phyloP scores from a whole-genome alignment of 1,140 invertebrate species.

The Drosophila truncata region DNA sequence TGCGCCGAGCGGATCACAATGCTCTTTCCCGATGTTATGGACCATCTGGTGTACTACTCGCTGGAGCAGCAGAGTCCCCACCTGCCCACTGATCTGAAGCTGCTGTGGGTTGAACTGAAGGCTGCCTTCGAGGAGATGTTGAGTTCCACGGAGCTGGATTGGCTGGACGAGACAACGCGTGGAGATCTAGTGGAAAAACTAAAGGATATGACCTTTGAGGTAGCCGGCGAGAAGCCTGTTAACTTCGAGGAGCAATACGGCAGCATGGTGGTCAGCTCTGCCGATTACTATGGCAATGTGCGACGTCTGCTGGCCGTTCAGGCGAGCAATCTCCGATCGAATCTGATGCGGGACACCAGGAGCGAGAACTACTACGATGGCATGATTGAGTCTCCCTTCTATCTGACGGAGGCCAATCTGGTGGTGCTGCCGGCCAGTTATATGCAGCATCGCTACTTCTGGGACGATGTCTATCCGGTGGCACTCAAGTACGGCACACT shows the following conservation, averaged over 20 bases:
- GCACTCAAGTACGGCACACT: constrained; percentile 98
- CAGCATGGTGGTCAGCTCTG: constrained; percentile 86
- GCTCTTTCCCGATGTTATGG: constrained; percentile 65
- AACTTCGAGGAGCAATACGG: constrained; percentile 86
- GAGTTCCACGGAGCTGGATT: constrained; percentile 14
- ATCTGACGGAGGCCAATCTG: constrained; percentile 97
- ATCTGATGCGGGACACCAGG: constrained; percentile 92
- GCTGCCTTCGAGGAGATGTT: constrained; percentile 53
- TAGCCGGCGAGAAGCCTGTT: constrained; percentile 45
- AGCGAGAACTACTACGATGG: constrained; percentile 90
- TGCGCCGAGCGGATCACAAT: constrained; percentile 51
- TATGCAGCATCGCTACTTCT: constrained; percentile 96
- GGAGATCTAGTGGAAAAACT: constrained; percentile 63
- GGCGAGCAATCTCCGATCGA: constrained; percentile 89
- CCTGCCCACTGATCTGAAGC: constrained; percentile 49
- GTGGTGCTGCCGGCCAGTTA: constrained; percentile 98
- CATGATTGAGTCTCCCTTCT: constrained; percentile 95
- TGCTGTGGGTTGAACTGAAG: constrained; percentile 68
- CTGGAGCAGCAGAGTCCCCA: constrained; percentile 55
- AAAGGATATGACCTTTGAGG: constrained; percentile 60
- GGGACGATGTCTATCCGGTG: constrained; percentile 92
- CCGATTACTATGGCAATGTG: constrained; percentile 96
- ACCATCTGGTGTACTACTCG: constrained; percentile 58
- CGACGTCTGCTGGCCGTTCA: constrained; percentile 89
- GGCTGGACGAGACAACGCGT: constrained; percentile 58